These are phyloP conservation scores for Pseudoips prasinana DNA, from an alignment of 2,888 invertebrate genomes.

Conservation along the genomic window DNA sequence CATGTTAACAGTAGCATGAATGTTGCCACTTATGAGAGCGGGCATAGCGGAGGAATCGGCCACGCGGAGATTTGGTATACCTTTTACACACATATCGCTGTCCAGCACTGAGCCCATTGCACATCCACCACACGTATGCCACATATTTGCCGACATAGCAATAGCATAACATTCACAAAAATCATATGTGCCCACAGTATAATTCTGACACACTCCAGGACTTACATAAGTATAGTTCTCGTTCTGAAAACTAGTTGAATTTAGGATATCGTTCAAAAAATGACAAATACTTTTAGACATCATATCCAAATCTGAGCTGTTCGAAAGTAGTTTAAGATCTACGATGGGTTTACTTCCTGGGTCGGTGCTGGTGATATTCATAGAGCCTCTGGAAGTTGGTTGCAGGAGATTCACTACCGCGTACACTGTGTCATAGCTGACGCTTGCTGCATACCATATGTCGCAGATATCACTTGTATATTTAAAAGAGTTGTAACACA, in stretches of 20 bases:
- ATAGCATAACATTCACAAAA: constrained; percentile 31
- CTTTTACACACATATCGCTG: constrained; percentile 61
- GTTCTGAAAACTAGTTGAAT: constrained; percentile 25
- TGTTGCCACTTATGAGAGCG: constrained; percentile 36
- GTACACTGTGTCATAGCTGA: constrained; percentile 2
- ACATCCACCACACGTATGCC: constrained; percentile 86
- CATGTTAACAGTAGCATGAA: constrained; percentile 1
- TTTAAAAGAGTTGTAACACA: constrained; percentile 65
- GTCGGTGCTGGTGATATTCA: constrained; percentile 10
- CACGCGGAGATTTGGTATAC: constrained; percentile 26
- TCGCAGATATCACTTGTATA: constrained; percentile 51
- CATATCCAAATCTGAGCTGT: background rate
- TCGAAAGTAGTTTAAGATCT: background rate
- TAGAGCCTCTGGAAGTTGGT: constrained; percentile 10
- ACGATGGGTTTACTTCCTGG: constrained; percentile 11
- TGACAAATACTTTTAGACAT: background rate
- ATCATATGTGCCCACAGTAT: no score
- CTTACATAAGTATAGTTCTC: constrained; percentile 31
- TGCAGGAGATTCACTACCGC: constrained; percentile 4
- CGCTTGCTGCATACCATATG: constrained; percentile 27
- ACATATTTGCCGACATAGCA: constrained; percentile 81
- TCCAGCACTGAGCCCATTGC: constrained; percentile 89
- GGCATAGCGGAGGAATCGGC: constrained; percentile 61
- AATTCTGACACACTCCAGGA: constrained; percentile 29
- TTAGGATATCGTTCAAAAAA: background rate